Evolutionary conservation across 2,797 vertebrate species (phyloP), one percentile per base, ranked within the genome.

Genomic region (Melopsittacus undulatus): DNA sequence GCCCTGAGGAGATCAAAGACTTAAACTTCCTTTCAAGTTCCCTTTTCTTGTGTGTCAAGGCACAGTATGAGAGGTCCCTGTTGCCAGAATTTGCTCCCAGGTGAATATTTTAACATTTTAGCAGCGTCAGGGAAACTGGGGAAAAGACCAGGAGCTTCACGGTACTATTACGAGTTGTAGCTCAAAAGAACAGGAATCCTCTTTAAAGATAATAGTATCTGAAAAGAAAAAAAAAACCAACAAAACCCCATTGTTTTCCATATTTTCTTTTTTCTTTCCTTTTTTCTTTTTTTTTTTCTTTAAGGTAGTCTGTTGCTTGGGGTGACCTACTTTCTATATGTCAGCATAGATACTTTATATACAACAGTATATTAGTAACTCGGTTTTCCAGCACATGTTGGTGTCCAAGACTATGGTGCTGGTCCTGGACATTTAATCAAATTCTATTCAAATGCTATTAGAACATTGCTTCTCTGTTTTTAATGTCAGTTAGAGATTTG

Each of bases 21-120:
- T 77, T 91, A 83, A 74, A 51, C 32, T 87, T 87, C 42, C 76
- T 94, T 96, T 91, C 36, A 87, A 23, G 76, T 96, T 82, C 15
- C 21, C 27, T 73, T 94, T 80, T 22, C 29, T 92, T 48, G 27
- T 87, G 56, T 83, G 56, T 75, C 18, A 57, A 72, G 49, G 18
- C 62, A 66, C 26, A 40, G 36, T 59, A 32, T 66, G 77, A 82
- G 54, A 72, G 63, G 73, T 78, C 43, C 7, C 23, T 49, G 29
- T 83, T 88, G 77, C 61, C 36, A 79, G 89, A 69, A 70, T 89
- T 22, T 83, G 7, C 88, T 86, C 59, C 34, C 30, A 56, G 30
- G 63, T 88, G 76, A 86, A 83, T 51, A n/a, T 43, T 90, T 61
- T 88, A 8, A 80, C 85, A 66, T 85, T 64, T 36, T 66, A 62